Conservation (phyloP, 2,888 invertebrate species). For the Calameuta filiformis region DNA sequence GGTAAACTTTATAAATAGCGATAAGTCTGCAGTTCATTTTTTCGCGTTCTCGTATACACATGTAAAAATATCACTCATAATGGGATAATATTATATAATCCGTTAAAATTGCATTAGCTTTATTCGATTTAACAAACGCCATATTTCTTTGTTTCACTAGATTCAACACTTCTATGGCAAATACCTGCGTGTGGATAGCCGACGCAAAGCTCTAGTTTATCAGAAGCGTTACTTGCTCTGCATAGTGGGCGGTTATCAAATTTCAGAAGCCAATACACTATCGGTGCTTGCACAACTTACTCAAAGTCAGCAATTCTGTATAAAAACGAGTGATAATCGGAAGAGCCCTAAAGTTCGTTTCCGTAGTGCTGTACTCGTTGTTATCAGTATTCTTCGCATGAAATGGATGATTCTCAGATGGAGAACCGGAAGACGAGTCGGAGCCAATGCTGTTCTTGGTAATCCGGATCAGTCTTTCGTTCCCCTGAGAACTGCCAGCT, state of each 20-base stretch:
- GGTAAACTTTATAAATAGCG: conserved; percentile 27
- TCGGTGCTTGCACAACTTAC: conserved; percentile 61
- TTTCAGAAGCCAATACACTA: conserved; percentile 66
- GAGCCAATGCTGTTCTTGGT: conserved; percentile 63
- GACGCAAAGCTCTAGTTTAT: conserved; percentile 87
- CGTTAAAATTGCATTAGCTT: background rate
- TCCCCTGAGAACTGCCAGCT: conserved; percentile 28
- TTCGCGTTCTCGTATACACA: background rate
- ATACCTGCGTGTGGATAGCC: conserved; percentile 85
- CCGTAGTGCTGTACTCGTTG: conserved; percentile 70
- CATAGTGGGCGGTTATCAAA: conserved; percentile 73
- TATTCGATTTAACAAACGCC: background rate
- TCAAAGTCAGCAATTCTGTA: conserved; percentile 54
- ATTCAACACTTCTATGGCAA: conserved; percentile 73
- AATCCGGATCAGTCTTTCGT: conserved; percentile 41
- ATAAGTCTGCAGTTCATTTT: background rate
- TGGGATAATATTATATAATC: background rate
- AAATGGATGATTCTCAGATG: conserved; percentile 74
- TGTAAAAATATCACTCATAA: background rate
- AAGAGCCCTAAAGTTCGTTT: conserved; percentile 50
- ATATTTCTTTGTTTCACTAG: conserved; percentile 57
- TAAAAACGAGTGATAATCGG: conserved; percentile 29
- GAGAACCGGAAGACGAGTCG: conserved; percentile 72
- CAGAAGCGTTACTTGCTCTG: conserved; percentile 90
- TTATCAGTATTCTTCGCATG: conserved; percentile 75